Conservation (phyloP, 2,888 invertebrate genomes). For the Aphodius sticticus region DNA sequence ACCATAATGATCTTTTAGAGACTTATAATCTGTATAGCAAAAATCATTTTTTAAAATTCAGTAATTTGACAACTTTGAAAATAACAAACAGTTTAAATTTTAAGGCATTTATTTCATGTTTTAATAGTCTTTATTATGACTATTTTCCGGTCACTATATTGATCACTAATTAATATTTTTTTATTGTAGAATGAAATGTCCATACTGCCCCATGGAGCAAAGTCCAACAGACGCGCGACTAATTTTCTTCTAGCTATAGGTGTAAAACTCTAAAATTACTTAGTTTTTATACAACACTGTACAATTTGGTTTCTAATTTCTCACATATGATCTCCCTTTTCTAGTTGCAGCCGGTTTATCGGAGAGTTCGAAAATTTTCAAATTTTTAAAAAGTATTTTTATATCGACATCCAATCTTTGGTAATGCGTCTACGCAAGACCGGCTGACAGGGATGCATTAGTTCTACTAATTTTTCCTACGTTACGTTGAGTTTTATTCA, state of each 20-base stretch:
- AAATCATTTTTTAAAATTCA: no score
- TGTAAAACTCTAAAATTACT: constrained; percentile 30
- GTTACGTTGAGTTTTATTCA: neutral
- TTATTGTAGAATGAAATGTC: constrained; percentile 91
- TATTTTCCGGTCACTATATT: no score
- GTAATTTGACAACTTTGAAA: no score
- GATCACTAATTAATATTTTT: constrained; percentile 38
- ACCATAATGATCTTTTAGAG: no score
- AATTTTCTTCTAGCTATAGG: constrained; percentile 80
- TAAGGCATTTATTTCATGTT: no score
- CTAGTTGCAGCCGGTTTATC: neutral
- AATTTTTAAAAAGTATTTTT: neutral
- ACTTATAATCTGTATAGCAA: no score
- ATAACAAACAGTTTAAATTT: no score
- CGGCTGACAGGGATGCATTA: neutral
- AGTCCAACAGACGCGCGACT: constrained; percentile 90
- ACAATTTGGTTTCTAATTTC: neutral
- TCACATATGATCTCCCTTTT: neutral
- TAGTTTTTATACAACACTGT: constrained; percentile 4
- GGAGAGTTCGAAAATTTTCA: neutral
- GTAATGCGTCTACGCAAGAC: neutral
- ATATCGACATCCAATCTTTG: neutral
- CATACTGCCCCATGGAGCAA: constrained; percentile 98
- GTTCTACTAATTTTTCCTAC: neutral
- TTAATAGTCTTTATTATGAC: no score